Conservation (phyloP, 2,113 vertebrate species). For the Prochilodus magdalenae region DNA sequence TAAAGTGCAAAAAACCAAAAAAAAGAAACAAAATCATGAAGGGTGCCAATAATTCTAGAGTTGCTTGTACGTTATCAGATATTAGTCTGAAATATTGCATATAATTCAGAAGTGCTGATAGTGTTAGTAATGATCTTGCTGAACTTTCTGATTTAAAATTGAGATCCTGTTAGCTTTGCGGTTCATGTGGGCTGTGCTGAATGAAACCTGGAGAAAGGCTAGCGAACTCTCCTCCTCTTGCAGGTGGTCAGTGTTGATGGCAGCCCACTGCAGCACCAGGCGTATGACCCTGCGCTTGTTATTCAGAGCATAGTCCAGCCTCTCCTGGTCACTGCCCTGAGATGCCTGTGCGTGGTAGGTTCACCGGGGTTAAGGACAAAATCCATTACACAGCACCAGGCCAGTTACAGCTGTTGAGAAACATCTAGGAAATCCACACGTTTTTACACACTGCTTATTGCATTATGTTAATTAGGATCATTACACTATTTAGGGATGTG, state of each 20-base stretch:
- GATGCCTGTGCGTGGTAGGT: constrained; percentile 94
- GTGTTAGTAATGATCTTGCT: neutral
- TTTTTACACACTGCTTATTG: no score
- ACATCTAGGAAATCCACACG: neutral
- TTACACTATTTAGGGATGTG: neutral
- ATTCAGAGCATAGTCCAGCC: constrained; percentile 94
- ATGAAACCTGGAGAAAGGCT: constrained; percentile 88
- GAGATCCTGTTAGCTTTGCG: constrained; percentile 6
- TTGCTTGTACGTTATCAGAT: no score
- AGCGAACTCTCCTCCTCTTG: constrained; percentile 88
- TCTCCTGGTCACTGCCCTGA: constrained; percentile 95
- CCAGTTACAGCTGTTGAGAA: constrained; percentile 9
- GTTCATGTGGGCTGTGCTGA: neutral
- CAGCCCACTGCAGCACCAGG: constrained; percentile 90
- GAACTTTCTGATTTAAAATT: neutral
- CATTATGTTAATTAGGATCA: neutral
- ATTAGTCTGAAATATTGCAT: no score
- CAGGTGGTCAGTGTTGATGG: constrained; percentile 84
- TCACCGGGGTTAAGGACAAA: constrained; percentile 83
- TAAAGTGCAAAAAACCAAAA: no score
- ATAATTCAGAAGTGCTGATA: no score
- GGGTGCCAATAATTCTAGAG: no score
- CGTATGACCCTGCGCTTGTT: constrained; percentile 92
- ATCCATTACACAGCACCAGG: neutral
- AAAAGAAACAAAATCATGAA: no score